Evolutionary conservation across 2,888 invertebrate species (phyloP).

Genomic region (Spilarctia lutea): DNA sequence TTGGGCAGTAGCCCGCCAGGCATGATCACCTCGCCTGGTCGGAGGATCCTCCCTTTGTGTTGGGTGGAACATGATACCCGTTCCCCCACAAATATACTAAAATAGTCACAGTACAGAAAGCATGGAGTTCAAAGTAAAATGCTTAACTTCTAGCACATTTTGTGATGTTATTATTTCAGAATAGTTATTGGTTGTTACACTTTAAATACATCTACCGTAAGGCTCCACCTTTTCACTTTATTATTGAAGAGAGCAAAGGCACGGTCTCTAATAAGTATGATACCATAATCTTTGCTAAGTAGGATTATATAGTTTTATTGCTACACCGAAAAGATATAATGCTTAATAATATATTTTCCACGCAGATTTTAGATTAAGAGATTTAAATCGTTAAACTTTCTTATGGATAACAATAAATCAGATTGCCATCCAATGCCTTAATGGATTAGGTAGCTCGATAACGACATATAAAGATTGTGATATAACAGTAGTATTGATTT

Average conservation of each 20-base stretch:
- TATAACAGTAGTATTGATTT: constrained; percentile 1
- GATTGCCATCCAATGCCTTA: constrained; percentile 7
- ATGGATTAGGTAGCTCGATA: background rate
- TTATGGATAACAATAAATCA: constrained; percentile 22
- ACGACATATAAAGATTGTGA: constrained; percentile 6
- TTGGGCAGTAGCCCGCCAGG: too few species aligned
- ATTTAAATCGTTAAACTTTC: constrained; percentile 27
- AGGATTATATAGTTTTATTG: constrained; percentile 39
- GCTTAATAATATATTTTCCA: constrained; percentile 42
- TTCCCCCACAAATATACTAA: too few species aligned
- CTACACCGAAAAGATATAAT: constrained; percentile 24
- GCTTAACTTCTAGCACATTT: too few species aligned
- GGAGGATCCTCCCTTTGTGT: too few species aligned
- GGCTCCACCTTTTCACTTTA: background rate
- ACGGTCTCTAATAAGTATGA: background rate
- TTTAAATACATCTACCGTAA: too few species aligned
- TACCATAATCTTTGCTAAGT: constrained; percentile 25
- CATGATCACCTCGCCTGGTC: too few species aligned
- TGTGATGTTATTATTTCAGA: too few species aligned
- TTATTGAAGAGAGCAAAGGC: background rate
- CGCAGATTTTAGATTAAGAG: constrained; percentile 44
- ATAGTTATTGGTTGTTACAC: too few species aligned
- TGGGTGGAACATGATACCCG: too few species aligned
- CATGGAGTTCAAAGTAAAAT: too few species aligned
- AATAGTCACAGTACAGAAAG: too few species aligned